A percentile compares a stretch with the other conserved stretches of the same genome.
Conservation (phyloP, 2,797 vertebrate genomes). For the Chromobotia macracanthus region DNA sequence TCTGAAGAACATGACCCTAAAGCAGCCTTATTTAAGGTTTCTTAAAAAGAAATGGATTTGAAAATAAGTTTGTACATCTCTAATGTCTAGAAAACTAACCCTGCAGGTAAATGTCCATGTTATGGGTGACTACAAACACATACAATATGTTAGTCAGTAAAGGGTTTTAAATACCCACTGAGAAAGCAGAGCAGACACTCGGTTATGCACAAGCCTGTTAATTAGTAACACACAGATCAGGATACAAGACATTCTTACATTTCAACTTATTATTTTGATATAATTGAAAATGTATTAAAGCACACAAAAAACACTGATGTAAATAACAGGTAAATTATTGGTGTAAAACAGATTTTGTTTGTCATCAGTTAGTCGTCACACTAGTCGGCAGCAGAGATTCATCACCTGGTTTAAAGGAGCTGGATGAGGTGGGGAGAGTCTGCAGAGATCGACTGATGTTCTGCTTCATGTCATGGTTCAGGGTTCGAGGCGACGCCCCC, state of each 20-base stretch:
- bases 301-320: not conserved
- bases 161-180: slow-evolving; percentile 44
- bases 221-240: slow-evolving; percentile 28
- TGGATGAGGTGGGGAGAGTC: slow-evolving; percentile 84
- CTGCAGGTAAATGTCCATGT: not conserved
- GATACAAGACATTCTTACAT: not conserved
- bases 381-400: not conserved
- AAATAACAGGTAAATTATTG: too few species aligned
- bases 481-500: slow-evolving; percentile 88
- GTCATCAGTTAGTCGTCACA: not conserved
- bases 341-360: too few species aligned
- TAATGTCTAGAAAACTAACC: not conserved
- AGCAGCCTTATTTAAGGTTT: too few species aligned
- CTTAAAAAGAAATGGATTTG: too few species aligned
- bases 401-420: slow-evolving; percentile 72
- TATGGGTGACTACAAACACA: not conserved
- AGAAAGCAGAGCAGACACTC: slow-evolving; percentile 42
- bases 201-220: slow-evolving; percentile 29
- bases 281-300: too few species aligned
- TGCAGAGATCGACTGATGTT: slow-evolving; percentile 92
- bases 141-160: not conserved
- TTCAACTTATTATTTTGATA: not conserved
- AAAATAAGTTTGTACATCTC: too few species aligned
- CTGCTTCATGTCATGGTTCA: slow-evolving; percentile 90
- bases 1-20: too few species aligned